phyloP scores from a whole-genome alignment of 1,140 invertebrate species.

The Drosophila ercepeae region DNA sequence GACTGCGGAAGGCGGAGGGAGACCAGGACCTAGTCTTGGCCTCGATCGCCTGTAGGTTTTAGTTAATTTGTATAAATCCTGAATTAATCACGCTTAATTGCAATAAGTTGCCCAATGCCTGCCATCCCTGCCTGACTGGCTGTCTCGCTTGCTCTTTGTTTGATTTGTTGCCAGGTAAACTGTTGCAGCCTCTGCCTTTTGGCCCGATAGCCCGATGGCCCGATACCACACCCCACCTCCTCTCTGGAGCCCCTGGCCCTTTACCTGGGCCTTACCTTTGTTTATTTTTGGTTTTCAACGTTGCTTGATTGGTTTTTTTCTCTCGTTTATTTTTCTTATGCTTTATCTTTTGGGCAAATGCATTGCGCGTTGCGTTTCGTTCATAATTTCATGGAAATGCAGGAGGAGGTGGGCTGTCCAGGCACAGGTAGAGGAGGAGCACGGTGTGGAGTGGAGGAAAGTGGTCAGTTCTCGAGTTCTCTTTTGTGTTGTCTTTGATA shows the following conservation, averaged over 20 bases:
- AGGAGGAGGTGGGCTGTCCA: background rate
- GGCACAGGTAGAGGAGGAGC: background rate
- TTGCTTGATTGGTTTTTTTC: slow-evolving; percentile 75
- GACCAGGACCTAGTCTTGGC: slow-evolving; percentile 20
- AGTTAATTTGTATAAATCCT: slow-evolving; percentile 80
- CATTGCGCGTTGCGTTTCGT: slow-evolving; percentile 71
- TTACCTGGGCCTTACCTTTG: slow-evolving; percentile 71
- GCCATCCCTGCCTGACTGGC: slow-evolving; percentile 1
- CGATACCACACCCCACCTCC: background rate
- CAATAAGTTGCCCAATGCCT: slow-evolving; percentile 54
- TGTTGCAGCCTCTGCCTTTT: slow-evolving; percentile 77
- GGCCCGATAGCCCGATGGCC: slow-evolving; percentile 23
- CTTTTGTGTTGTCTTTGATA: slow-evolving; percentile 73
- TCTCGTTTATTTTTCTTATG: slow-evolving; percentile 36
- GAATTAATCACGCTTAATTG: slow-evolving; percentile 81
- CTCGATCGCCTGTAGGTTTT: slow-evolving; percentile 64
- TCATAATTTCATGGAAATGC: slow-evolving; percentile 79
- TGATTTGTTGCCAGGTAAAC: slow-evolving; percentile 80
- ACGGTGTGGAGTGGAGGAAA: slow-evolving; percentile 18
- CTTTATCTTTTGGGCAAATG: slow-evolving; percentile 76
- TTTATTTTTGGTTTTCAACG: slow-evolving; percentile 80
- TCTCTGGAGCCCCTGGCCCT: slow-evolving; percentile 37
- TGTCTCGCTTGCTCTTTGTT: slow-evolving; percentile 52
- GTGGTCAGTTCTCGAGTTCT: slow-evolving; percentile 46
- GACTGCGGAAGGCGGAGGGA: background rate